Evolutionary conservation across 2,113 vertebrate genomes (phyloP).

Genomic region (Puntigrus tetrazona): DNA sequence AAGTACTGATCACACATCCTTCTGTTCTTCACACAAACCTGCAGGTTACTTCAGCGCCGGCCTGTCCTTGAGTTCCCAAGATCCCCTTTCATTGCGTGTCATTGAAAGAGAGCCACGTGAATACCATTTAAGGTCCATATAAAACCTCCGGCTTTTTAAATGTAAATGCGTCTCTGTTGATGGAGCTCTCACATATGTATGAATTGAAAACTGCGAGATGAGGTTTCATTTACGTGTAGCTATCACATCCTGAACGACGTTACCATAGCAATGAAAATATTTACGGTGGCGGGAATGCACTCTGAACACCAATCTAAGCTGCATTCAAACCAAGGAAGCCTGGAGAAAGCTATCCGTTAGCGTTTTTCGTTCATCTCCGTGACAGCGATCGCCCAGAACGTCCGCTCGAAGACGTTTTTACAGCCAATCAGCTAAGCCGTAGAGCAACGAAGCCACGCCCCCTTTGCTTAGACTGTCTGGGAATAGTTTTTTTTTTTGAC

Average conservation of each 20-base stretch:
- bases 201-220: neutral
- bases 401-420: too few relatives aligned
- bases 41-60: neutral
- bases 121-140: slow-evolving; percentile 5
- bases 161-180: slow-evolving; percentile 7
- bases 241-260: neutral
- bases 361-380: neutral
- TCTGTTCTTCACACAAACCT: slow-evolving; percentile 23
- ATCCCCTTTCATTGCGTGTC: neutral
- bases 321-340: neutral
- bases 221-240: slow-evolving; percentile 11
- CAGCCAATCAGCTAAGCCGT: neutral
- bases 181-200: slow-evolving; percentile 9
- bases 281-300: neutral
- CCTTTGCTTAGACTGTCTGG: neutral
- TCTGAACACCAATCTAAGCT: neutral
- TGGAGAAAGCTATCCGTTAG: neutral
- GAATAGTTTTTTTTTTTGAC: slow-evolving; percentile 23
- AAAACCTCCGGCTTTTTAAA: neutral
- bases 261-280: slow-evolving; percentile 28
- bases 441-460: neutral
- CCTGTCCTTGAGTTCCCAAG: neutral
- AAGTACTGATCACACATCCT: slow-evolving; percentile 13
- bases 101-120: neutral
- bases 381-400: neutral